These are phyloP conservation scores for Oligia strigilis DNA, from an alignment of 2,888 invertebrate genomes.

Conservation along the genomic window DNA sequence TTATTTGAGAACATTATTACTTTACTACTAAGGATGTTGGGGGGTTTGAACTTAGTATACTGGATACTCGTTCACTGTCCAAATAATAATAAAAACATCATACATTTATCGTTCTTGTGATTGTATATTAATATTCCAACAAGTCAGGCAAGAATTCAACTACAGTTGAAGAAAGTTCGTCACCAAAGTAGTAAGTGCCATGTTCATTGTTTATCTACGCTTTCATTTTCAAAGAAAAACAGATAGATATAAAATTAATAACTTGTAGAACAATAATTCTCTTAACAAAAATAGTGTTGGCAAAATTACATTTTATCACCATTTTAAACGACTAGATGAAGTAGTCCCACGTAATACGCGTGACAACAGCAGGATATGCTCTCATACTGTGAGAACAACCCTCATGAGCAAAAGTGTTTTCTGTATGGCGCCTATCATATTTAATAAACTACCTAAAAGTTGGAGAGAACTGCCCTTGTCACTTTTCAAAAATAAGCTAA, in stretches of 20 bases:
- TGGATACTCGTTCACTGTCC: not conserved
- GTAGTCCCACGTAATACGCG: too few relatives aligned
- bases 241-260: not conserved
- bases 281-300: not conserved
- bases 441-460: too few relatives aligned
- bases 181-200: not conserved
- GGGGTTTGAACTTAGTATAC: too few relatives aligned
- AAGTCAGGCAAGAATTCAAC: not conserved
- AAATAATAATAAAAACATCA: not conserved
- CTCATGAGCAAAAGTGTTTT: too few relatives aligned
- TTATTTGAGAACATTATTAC: slow-evolving; percentile 3
- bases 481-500: too few relatives aligned
- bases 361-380: too few relatives aligned
- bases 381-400: too few relatives aligned
- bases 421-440: too few relatives aligned
- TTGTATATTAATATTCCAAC: too few relatives aligned
- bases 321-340: too few relatives aligned
- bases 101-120: not conserved
- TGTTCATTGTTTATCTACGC: not conserved
- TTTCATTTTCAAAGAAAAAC: not conserved
- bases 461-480: too few relatives aligned
- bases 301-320: not conserved
- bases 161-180: not conserved
- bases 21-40: not conserved
- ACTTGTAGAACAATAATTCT: not conserved